Evolutionary conservation across 2,797 vertebrate species (phyloP), one percentile per base, ranked within the genome.

Genomic region (Xyrichtys novacula): DNA sequence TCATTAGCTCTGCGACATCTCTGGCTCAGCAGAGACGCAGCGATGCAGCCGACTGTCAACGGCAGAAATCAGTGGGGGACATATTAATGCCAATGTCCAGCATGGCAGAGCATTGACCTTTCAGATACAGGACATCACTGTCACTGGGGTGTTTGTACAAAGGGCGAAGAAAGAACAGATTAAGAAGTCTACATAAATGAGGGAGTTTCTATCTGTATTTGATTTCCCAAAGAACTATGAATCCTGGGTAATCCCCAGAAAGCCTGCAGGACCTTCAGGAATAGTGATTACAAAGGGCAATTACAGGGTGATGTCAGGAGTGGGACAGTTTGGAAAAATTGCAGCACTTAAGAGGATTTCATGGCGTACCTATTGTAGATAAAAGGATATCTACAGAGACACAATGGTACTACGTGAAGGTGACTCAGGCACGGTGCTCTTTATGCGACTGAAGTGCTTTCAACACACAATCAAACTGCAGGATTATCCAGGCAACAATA

Each of bases 1-100:
- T 85, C 80, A 84, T 90, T 79, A 88, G 61, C 65, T 71, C 68
- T n/a, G 50, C 75, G 64, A 72, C 62, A 53, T 56, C 74, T 77
- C 64, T 81, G 75, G 60, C 73, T 64, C 29, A 34, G 71, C 55
- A 65, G 71, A 86, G 78, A 86, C 70, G 76, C 76, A 85, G 49
- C 15, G 31, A 75, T 67, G 61, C 71, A 29, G 57, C 65, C 61
- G 71, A 87, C 78, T 82, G 63, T 26, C 60, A 74, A 38, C 2
- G 83, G 85, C 80, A 80, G 60, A 48, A 72, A 75, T 66, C 62
- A 75, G 65, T 7, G 1, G 56, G 61, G 49, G 85, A 83, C 73
- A 66, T 60, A 85, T 83, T 83, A 85, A 80, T 52, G 8, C 43
- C 58, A 44, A 22, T 80, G 85, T 80, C 70, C 42, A 60, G 82